Evolutionary conservation across 2,113 vertebrate genomes (phyloP).

Genomic region (Cebidichthys violaceus): DNA sequence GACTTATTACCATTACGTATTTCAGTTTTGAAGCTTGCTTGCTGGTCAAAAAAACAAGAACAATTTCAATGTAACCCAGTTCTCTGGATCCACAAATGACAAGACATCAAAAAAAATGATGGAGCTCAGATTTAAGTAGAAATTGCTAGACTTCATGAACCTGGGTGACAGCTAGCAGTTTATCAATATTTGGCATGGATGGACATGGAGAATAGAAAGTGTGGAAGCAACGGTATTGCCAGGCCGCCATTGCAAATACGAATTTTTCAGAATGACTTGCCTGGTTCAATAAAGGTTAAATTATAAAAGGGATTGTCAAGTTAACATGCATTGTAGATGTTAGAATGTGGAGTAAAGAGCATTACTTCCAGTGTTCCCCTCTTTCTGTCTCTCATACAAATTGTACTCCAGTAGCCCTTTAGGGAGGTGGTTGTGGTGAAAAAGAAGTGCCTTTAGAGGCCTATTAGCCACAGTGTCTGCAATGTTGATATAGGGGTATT

Average conservation of each 20-base stretch:
- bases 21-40: not conserved
- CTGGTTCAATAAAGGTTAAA: not conserved
- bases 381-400: conserved; percentile 39
- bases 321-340: not conserved
- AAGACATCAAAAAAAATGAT: conserved; percentile 1
- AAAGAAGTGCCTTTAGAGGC: conserved; percentile 70
- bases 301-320: conserved; percentile 1
- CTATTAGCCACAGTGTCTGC: conserved; percentile 70
- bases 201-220: not conserved
- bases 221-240: not conserved
- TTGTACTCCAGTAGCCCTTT: conserved; percentile 49
- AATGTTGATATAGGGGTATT: conserved; percentile 71
- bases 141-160: not conserved
- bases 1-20: not conserved
- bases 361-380: conserved; percentile 4
- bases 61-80: not conserved
- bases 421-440: conserved; percentile 59
- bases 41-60: not conserved
- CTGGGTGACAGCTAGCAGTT: not conserved
- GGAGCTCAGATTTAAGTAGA: not conserved
- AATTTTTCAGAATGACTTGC: not conserved
- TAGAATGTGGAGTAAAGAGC: conserved; percentile 8
- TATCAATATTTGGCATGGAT: not conserved
- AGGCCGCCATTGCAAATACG: not conserved
- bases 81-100: not conserved